Base-by-base conservation (phyloP, 2,888 invertebrate species). In the Dynastes tityus region DNA sequence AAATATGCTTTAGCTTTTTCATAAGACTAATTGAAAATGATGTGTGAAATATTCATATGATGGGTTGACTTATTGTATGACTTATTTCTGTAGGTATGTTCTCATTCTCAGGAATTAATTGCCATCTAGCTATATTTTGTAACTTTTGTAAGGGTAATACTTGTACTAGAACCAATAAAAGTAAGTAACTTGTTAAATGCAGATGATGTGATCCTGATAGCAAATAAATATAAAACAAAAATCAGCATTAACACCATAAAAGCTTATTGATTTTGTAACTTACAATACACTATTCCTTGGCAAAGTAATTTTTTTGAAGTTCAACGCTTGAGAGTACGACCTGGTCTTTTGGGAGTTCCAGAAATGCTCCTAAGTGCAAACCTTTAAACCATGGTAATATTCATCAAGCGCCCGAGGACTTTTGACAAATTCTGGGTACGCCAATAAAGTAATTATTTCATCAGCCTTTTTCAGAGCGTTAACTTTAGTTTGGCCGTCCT, bases 401-500 rank as follows among this genome's bases (percentile, higher is more conserved):
- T 82, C 79, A 78, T 89, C 86, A 45, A 89, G 75, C 2, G 76
- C 3, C 1, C 80, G 78, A 11, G 65, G 77, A 45, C 87, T 80
- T 58, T 84, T 82, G 2, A 84, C 83, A 70, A 86, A 85, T 71
- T 87, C 85, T 0, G 88, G 88, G 80, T 85, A 88, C 0, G 85
- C 89, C 27, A 88, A 74, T 4, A 88, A 82, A 0, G 85, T 84
- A 13, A 88, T 81, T 86, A 91, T 90, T 6, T 90, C 89, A 68
- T 89, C 85, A 8, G 89, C 89, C 86, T 92, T 92, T 49, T 87
- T 85, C 37, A 88, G 84, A 1, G 91, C 91, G 9, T 88, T 87
- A 8, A 83, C 83, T 84, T 89, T 90, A 0, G 91, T 90, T 9
- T 85, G 82, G 0, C 88, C 87, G 81, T 91, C 91, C 89, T 92